A percentile compares a stretch with the other conserved stretches of the same genome.
Evolutionary conservation across 2,113 vertebrate species (phyloP).

Genomic region (Phalacrocorax pelagicus): DNA sequence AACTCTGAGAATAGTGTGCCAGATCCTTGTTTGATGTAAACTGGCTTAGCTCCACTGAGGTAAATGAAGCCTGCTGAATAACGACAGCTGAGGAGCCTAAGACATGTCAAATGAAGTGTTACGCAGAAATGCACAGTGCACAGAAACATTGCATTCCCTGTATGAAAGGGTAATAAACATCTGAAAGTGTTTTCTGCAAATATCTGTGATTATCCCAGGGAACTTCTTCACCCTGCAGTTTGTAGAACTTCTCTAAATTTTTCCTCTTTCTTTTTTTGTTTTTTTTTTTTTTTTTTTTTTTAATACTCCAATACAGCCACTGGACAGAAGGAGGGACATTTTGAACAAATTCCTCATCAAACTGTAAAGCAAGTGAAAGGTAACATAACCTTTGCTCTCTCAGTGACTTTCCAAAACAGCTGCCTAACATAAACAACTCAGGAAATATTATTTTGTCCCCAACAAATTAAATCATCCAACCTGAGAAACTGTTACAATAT

Average conservation of each 20-base stretch:
- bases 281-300: not conserved
- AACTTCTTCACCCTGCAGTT: not conserved
- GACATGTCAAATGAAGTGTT: not conserved
- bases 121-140: not conserved
- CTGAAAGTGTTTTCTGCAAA: not conserved
- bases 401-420: not conserved
- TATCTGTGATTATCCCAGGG: not conserved
- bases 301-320: not conserved
- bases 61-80: conserved; percentile 16
- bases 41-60: not conserved
- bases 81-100: not conserved
- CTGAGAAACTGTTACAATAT: not conserved
- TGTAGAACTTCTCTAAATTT: not conserved
- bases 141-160: not conserved
- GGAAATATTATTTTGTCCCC: not conserved
- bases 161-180: not conserved
- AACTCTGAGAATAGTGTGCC: not conserved
- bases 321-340: not conserved
- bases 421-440: not conserved
- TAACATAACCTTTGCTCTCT: not conserved
- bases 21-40: not conserved
- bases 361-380: not conserved
- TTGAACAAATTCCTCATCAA: not conserved
- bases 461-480: not conserved
- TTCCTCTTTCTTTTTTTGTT: not conserved